Conservation (phyloP, 2,888 invertebrate genomes). For the Yponomeuta sedellus region DNA sequence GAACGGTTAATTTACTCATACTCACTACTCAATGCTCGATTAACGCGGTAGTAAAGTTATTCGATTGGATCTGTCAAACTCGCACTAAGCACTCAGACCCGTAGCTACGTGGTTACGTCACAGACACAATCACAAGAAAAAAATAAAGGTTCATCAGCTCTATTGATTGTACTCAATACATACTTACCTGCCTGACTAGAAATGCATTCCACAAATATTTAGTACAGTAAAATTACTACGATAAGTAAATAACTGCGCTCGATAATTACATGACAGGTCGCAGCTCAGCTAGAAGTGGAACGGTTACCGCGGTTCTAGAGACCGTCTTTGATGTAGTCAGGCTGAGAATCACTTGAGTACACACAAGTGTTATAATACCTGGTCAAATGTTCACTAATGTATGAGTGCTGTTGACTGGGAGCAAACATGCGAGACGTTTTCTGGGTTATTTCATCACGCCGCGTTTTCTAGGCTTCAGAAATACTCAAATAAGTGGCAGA, state of each 20-base stretch:
- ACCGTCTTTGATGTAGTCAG: not conserved
- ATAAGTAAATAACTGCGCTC: not conserved
- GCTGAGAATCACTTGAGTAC: slow-evolving; percentile 48
- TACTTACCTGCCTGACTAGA: too few relatives aligned
- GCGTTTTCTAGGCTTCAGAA: too few relatives aligned
- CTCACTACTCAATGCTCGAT: too few relatives aligned
- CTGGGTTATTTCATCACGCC: slow-evolving; percentile 36
- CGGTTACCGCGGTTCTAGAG: not conserved
- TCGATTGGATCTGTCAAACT: too few relatives aligned
- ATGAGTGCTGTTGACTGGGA: slow-evolving; percentile 41
- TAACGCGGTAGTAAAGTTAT: too few relatives aligned
- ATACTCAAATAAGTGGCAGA: too few relatives aligned
- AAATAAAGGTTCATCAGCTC: too few relatives aligned
- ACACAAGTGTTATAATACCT: slow-evolving; percentile 46
- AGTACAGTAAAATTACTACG: not conserved
- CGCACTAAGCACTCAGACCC: too few relatives aligned
- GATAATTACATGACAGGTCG: not conserved
- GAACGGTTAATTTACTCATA: too few relatives aligned
- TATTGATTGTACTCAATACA: too few relatives aligned
- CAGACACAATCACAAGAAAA: too few relatives aligned
- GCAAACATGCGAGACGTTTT: slow-evolving; percentile 37
- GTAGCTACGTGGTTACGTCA: too few relatives aligned
- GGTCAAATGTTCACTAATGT: slow-evolving; percentile 38
- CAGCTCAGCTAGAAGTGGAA: not conserved
- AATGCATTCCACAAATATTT: not conserved